phyloP scores from a whole-genome alignment of 2,888 invertebrate genomes.

The Microctonus hyperodae region DNA sequence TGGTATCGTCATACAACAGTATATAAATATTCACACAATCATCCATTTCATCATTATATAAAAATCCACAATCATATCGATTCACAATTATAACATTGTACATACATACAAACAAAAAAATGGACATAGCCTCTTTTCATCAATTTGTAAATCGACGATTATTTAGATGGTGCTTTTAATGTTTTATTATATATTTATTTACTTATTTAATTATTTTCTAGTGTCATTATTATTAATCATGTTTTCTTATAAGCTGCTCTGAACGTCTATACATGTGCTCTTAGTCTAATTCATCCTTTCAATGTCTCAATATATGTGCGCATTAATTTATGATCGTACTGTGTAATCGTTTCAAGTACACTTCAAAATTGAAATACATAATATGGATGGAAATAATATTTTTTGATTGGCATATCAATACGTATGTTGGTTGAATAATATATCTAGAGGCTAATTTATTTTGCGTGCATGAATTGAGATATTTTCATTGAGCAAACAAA shows the following conservation, averaged over 20 bases:
- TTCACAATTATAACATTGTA: constrained; percentile 34
- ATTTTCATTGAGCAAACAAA: neutral
- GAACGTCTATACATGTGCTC: constrained; percentile 51
- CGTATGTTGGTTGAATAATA: neutral
- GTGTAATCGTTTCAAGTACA: constrained; percentile 8
- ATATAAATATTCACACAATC: neutral
- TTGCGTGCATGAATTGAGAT: neutral
- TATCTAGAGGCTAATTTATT: constrained; percentile 8
- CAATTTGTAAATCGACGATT: constrained; percentile 25
- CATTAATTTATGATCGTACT: neutral
- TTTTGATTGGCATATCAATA: neutral
- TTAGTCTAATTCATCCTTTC: constrained; percentile 33
- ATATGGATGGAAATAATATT: neutral
- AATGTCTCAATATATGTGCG: constrained; percentile 6
- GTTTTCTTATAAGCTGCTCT: constrained; percentile 48
- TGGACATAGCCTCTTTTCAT: constrained; percentile 45
- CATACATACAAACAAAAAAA: constrained; percentile 29
- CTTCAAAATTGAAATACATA: neutral
- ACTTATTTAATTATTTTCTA: too few relatives aligned
- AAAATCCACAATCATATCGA: constrained; percentile 6
- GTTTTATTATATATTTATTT: too few relatives aligned
- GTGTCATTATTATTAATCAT: constrained; percentile 39
- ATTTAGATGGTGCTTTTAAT: constrained; percentile 22
- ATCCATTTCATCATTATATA: constrained; percentile 12
- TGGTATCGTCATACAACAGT: constrained; percentile 7